Percentiles rank a stretch among this genome's conserved stretches.
phyloP scores from a whole-genome alignment of 2,113 vertebrate genomes.

The Reinhardtius hippoglossoides region DNA sequence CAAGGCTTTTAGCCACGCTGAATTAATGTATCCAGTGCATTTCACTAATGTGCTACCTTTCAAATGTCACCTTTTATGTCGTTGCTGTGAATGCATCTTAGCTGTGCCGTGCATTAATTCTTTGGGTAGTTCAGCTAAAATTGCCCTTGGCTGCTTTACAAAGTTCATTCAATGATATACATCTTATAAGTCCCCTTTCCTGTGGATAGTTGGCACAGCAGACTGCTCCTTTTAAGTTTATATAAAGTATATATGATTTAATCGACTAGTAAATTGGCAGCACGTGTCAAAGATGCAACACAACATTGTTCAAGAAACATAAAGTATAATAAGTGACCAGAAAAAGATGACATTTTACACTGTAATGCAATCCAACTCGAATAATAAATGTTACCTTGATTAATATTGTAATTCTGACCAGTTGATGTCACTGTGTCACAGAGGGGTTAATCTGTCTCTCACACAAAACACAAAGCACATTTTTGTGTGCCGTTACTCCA shows the following conservation, averaged over 20 bases:
- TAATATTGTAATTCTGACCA: neutral
- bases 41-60: constrained; percentile 77
- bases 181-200: neutral
- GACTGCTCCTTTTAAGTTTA: neutral
- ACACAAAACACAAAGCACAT: too few relatives aligned
- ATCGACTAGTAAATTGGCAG: neutral
- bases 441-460: too few relatives aligned
- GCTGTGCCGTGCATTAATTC: constrained; percentile 47
- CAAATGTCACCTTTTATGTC: constrained; percentile 79
- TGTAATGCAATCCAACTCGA: too few relatives aligned
- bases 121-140: constrained; percentile 42
- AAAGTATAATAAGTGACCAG: too few relatives aligned
- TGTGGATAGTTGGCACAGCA: neutral
- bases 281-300: neutral
- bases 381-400: neutral
- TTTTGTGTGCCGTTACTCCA: too few relatives aligned
- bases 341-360: too few relatives aligned
- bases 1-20: constrained; percentile 77
- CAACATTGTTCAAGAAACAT: too few relatives aligned
- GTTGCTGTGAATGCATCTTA: constrained; percentile 65
- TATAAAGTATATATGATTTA: neutral
- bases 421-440: too few relatives aligned
- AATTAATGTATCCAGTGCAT: constrained; percentile 76
- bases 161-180: constrained; percentile 42
- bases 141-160: constrained; percentile 56